Conservation (phyloP, 2,888 invertebrate species). For the Rotaria socialis region DNA sequence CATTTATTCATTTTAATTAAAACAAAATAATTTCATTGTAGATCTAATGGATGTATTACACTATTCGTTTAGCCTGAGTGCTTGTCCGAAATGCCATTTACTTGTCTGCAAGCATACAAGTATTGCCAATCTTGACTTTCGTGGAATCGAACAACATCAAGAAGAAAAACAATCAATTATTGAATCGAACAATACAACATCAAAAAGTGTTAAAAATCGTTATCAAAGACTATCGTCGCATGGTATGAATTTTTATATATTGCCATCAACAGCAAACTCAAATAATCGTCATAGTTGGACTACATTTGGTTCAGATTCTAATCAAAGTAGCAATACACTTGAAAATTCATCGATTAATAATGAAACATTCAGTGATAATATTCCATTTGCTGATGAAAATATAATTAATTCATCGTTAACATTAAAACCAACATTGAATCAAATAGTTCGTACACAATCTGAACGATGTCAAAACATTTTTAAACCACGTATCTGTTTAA, state of each 20-base stretch:
- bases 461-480: neutral
- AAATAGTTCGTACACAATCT: slow-evolving; percentile 12
- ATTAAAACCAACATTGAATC: neutral
- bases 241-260: slow-evolving; percentile 33
- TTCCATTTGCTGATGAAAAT: slow-evolving; percentile 24
- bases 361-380: slow-evolving; percentile 7
- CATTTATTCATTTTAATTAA: neutral
- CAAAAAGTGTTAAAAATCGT: neutral
- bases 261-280: neutral
- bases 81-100: slow-evolving; percentile 16
- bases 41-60: slow-evolving; percentile 23
- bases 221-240: neutral
- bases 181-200: neutral
- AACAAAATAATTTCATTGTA: neutral
- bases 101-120: slow-evolving; percentile 24
- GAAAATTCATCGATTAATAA: neutral
- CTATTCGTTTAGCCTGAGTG: slow-evolving; percentile 25
- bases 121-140: neutral
- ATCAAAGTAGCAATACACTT: neutral
- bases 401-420: neutral
- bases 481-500: neutral
- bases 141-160: neutral
- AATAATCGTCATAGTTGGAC: slow-evolving; percentile 23
- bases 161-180: neutral
- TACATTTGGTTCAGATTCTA: slow-evolving; percentile 11